phyloP scores from a whole-genome alignment of 2,113 vertebrate species.

The Phainopepla nitens region DNA sequence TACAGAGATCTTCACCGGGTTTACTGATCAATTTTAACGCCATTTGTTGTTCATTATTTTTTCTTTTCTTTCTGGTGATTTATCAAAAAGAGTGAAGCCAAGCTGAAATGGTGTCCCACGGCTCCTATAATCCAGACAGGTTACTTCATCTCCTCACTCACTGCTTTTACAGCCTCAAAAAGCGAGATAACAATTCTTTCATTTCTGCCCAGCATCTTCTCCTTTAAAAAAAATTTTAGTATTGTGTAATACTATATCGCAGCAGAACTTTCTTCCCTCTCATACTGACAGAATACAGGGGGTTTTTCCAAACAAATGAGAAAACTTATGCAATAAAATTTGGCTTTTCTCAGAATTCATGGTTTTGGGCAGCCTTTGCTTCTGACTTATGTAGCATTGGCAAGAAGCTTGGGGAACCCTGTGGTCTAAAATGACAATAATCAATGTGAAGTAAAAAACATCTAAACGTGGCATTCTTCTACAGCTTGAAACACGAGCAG shows the following conservation, averaged over 20 bases:
- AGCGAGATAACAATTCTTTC: background rate
- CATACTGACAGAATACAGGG: background rate
- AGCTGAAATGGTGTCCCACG: background rate
- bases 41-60: background rate
- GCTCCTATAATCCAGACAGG: background rate
- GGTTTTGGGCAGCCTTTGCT: background rate
- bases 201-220: background rate
- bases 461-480: background rate
- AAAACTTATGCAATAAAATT: background rate
- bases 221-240: background rate
- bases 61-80: background rate
- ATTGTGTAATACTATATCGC: background rate
- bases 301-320: background rate
- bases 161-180: background rate
- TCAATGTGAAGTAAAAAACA: background rate
- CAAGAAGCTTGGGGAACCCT: background rate
- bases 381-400: background rate
- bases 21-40: background rate
- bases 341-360: background rate
- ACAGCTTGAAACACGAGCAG: background rate
- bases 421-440: constrained; percentile 2
- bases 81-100: background rate
- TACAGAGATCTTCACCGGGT: background rate
- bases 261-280: background rate
- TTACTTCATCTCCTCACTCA: background rate